These are phyloP conservation scores for Drosophila funebris DNA, from an alignment of 1,140 invertebrate species.

Conservation along the genomic window DNA sequence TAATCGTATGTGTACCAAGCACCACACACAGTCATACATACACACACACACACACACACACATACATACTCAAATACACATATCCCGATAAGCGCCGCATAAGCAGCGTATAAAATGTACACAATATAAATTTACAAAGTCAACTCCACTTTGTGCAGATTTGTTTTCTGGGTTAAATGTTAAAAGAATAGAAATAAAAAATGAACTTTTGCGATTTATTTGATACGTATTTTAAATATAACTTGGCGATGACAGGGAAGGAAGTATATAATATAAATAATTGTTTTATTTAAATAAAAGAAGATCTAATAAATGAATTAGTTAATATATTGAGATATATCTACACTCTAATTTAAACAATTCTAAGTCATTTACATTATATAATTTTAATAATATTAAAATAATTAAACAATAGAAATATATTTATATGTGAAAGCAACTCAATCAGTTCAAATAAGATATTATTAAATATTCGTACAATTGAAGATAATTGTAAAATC, in stretches of 20 bases:
- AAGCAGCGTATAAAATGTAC: slow-evolving; percentile 66
- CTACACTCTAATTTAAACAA: too few relatives aligned
- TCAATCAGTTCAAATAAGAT: too few relatives aligned
- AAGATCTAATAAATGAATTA: too few relatives aligned
- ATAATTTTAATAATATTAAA: too few relatives aligned
- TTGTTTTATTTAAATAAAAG: too few relatives aligned
- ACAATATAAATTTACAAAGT: slow-evolving; percentile 74
- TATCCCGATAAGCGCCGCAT: slow-evolving; percentile 16
- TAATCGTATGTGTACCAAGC: slow-evolving; percentile 64
- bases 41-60: neutral
- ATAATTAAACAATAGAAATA: too few relatives aligned
- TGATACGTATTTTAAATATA: slow-evolving; percentile 1
- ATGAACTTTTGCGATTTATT: neutral
- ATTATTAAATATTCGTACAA: too few relatives aligned
- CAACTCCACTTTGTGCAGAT: slow-evolving; percentile 41
- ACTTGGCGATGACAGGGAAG: neutral
- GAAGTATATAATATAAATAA: neutral
- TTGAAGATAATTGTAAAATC: neutral
- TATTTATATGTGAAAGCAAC: too few relatives aligned
- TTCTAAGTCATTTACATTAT: too few relatives aligned
- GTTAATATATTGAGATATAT: too few relatives aligned
- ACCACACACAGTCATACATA: neutral
- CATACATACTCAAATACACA: neutral
- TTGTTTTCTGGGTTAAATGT: slow-evolving; percentile 30
- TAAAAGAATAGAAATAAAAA: slow-evolving; percentile 2